Evolutionary conservation across 2,113 vertebrate genomes (phyloP).

Genomic region (Campylomormyrus numenius): DNA sequence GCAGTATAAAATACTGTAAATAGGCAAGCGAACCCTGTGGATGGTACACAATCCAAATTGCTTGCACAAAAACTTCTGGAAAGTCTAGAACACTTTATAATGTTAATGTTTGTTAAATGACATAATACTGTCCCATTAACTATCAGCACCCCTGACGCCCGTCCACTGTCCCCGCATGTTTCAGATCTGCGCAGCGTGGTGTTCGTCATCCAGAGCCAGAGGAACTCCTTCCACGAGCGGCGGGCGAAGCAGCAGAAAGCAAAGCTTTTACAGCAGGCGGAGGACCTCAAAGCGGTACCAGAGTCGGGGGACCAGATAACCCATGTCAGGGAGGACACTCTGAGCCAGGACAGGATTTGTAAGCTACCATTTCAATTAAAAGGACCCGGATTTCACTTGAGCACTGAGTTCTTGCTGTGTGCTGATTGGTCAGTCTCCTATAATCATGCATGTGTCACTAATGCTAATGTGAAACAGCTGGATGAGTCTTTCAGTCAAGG

Average conservation of each 20-base stretch:
- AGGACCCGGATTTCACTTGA: too few relatives aligned
- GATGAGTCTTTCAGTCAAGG: too few relatives aligned
- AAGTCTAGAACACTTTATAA: not conserved
- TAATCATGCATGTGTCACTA: too few relatives aligned
- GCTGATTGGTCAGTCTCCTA: too few relatives aligned
- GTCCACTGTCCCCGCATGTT: not conserved
- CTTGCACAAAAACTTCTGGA: not conserved
- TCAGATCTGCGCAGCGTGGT: constrained; percentile 79
- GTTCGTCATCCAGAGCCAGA: constrained; percentile 93
- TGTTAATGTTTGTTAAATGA: not conserved
- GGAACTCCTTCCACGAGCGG: constrained; percentile 80
- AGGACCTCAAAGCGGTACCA: constrained; percentile 68
- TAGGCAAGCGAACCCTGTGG: not conserved
- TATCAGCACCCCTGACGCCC: not conserved
- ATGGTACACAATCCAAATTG: not conserved
- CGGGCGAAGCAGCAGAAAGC: constrained; percentile 70
- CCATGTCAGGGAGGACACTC: too few relatives aligned
- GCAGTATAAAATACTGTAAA: not conserved
- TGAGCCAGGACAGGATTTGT: too few relatives aligned
- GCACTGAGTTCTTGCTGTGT: too few relatives aligned
- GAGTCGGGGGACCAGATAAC: too few relatives aligned
- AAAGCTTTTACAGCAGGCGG: constrained; percentile 71
- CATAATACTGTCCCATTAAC: not conserved
- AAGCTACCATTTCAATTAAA: too few relatives aligned
- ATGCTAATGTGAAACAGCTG: too few relatives aligned